Evolutionary conservation across 2,113 vertebrate genomes (phyloP).

Genomic region (Anthoscopus minutus): DNA sequence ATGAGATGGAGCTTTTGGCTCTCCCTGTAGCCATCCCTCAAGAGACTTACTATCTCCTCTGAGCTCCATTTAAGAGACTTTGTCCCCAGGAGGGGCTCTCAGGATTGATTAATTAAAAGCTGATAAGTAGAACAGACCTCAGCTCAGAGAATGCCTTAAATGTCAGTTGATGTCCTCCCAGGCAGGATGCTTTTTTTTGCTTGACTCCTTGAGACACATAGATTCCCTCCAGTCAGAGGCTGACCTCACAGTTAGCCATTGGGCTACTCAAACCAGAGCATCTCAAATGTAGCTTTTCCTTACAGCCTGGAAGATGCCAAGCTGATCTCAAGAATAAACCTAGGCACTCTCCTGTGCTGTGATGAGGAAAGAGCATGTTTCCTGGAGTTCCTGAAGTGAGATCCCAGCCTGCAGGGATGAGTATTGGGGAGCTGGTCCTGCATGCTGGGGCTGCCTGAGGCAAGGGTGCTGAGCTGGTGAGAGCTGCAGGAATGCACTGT

Average conservation of each 20-base stretch:
- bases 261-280: background rate
- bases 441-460: background rate
- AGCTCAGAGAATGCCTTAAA: background rate
- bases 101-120: background rate
- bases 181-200: background rate
- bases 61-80: background rate
- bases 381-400: background rate
- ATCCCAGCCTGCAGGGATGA: background rate
- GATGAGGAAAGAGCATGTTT: background rate
- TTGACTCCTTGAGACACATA: background rate
- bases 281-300: background rate
- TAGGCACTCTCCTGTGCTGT: background rate
- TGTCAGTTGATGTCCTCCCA: background rate
- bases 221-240: background rate
- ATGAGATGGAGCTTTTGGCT: background rate
- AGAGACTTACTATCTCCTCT: background rate
- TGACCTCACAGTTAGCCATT: background rate
- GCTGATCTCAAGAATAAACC: background rate
- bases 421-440: background rate
- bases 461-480: background rate
- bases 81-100: background rate
- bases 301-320: background rate
- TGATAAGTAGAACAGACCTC: background rate
- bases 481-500: constrained; percentile 44
- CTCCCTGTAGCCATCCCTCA: background rate